A percentile compares a stretch with the other conserved stretches of the same genome.
Conservation (phyloP, 2,888 invertebrate genomes). For the Orthosia incerta region DNA sequence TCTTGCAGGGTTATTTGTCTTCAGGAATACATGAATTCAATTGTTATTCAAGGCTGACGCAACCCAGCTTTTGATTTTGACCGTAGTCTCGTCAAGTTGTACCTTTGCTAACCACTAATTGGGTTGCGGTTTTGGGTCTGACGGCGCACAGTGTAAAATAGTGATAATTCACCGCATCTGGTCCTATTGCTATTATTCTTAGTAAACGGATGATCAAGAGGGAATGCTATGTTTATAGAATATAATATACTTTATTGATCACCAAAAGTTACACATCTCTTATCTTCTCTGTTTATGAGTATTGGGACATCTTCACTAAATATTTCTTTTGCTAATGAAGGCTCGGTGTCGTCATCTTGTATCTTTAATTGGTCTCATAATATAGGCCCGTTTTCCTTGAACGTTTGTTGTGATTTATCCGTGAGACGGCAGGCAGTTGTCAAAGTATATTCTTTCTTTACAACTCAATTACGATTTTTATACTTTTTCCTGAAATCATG, state of each 20-base stretch:
- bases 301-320: neutral
- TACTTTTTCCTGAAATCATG: neutral
- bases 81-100: conserved; percentile 27
- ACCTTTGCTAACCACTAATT: conserved; percentile 41
- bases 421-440: neutral
- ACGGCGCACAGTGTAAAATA: conserved; percentile 26
- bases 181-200: conserved; percentile 32
- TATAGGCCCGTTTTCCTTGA: conserved; percentile 28
- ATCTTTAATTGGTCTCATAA: conserved; percentile 32
- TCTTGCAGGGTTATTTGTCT: conserved; percentile 8
- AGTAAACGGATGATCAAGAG: conserved; percentile 11
- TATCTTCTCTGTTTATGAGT: neutral
- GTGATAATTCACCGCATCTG: conserved; percentile 29
- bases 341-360: conserved; percentile 25
- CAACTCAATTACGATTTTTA: neutral
- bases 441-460: neutral
- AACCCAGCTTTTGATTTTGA: conserved; percentile 24
- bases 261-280: too few species aligned
- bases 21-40: conserved; percentile 14
- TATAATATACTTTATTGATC: too few species aligned
- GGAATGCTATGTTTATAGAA: neutral
- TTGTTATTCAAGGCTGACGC: conserved; percentile 30
- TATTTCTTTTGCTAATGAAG: conserved; percentile 28
- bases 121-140: conserved; percentile 41
- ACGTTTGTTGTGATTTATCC: conserved; percentile 5